Conservation (phyloP, 2,113 vertebrate genomes). For the Hyaena hyaena region DNA sequence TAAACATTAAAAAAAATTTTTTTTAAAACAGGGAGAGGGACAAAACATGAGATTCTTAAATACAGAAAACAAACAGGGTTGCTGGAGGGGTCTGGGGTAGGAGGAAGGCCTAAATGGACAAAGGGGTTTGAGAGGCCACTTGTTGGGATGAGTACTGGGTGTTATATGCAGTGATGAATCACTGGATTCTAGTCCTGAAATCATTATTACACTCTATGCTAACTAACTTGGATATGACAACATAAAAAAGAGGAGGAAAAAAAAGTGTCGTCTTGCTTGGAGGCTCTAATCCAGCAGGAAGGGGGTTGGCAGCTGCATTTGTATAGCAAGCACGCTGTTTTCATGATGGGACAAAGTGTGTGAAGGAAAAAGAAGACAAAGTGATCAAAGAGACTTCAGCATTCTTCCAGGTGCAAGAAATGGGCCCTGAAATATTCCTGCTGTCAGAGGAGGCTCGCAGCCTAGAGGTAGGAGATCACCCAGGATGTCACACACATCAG, state of each 20-base stretch:
- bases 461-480: neutral
- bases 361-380: neutral
- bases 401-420: neutral
- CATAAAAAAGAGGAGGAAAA: neutral
- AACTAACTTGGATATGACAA: too few relatives aligned
- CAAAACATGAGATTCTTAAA: too few relatives aligned
- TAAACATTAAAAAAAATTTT: too few relatives aligned
- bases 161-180: too few relatives aligned
- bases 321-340: neutral
- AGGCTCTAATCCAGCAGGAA: neutral
- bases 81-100: too few relatives aligned
- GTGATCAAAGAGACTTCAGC: neutral
- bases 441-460: neutral
- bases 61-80: too few relatives aligned
- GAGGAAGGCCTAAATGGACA: too few relatives aligned
- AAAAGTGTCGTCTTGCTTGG: neutral
- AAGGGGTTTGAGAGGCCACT: too few relatives aligned
- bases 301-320: neutral
- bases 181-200: too few relatives aligned
- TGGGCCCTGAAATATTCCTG: neutral
- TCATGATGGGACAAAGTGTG: neutral
- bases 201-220: too few relatives aligned
- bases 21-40: too few relatives aligned
- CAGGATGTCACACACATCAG: neutral
- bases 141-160: too few relatives aligned